phyloP scores from a whole-genome alignment of 1,140 invertebrate genomes.

The Drosophila mayri region DNA sequence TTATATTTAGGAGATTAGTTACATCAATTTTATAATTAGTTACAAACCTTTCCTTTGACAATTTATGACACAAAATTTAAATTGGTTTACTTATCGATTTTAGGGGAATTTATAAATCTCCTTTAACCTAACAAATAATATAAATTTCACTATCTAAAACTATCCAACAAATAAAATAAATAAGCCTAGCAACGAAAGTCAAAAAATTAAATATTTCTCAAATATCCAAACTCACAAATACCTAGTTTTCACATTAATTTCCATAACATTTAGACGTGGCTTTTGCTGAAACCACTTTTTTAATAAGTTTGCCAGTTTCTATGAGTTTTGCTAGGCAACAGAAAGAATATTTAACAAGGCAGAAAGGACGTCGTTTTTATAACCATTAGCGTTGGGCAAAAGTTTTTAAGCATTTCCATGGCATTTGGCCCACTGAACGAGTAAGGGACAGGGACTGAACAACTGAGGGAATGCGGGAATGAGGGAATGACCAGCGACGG shows the following conservation, averaged over 20 bases:
- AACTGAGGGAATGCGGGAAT: conserved; percentile 1
- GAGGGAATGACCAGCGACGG: conserved; percentile 17
- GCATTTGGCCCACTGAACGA: conserved; percentile 27
- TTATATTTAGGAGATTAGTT: background rate
- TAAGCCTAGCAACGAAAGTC: background rate
- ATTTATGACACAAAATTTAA: background rate
- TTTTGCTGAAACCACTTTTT: conserved; percentile 13
- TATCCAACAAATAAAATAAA: too few relatives aligned
- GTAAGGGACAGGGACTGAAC: background rate
- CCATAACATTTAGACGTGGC: background rate
- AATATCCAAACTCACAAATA: background rate
- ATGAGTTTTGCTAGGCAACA: conserved; percentile 6
- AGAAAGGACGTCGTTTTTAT: conserved; percentile 29
- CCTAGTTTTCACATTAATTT: conserved; percentile 4
- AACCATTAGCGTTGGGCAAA: conserved; percentile 45
- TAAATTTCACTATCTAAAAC: background rate
- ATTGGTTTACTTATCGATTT: too few relatives aligned
- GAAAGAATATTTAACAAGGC: conserved; percentile 40
- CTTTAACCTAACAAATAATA: background rate
- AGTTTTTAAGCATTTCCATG: conserved; percentile 52
- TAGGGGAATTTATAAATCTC: background rate
- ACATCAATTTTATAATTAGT: background rate
- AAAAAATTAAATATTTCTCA: background rate
- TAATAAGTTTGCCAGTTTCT: conserved; percentile 7
- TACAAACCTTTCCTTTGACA: background rate